Percentiles rank a stretch among this genome's conserved stretches.
These are phyloP conservation scores for Epicampocera succincta DNA, from an alignment of 2,888 invertebrate species.

Conservation along the genomic window DNA sequence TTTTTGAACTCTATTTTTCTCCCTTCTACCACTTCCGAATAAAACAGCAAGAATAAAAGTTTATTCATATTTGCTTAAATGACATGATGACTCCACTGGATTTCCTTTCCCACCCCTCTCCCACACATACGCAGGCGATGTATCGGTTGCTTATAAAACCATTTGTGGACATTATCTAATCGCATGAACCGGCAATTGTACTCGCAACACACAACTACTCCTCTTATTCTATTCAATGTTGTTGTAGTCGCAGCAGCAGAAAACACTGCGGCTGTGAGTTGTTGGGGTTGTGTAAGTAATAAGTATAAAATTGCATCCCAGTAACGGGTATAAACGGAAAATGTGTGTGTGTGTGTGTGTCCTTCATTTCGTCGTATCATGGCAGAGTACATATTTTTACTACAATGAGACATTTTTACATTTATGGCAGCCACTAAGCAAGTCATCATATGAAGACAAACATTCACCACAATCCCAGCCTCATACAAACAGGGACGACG, in stretches of 20 bases:
- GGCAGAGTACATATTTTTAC: background rate
- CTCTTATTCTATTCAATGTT: background rate
- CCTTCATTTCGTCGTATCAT: constrained; percentile 10
- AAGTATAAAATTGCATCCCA: constrained; percentile 26
- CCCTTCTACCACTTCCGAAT: background rate
- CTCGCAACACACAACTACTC: constrained; percentile 10
- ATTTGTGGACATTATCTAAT: constrained; percentile 71
- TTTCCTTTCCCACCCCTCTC: background rate
- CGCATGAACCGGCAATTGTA: constrained; percentile 61
- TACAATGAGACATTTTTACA: constrained; percentile 13
- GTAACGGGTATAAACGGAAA: constrained; percentile 27
- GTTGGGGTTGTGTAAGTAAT: constrained; percentile 15
- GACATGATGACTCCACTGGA: constrained; percentile 61
- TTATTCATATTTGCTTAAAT: constrained; percentile 45
- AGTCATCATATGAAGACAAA: constrained; percentile 41
- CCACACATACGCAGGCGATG: background rate
- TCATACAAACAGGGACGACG: constrained; percentile 29
- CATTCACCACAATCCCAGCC: constrained; percentile 44
- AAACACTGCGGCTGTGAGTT: too few species aligned
- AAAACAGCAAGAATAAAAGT: background rate
- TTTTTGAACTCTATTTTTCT: background rate
- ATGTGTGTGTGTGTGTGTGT: constrained; percentile 5
- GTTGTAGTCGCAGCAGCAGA: background rate
- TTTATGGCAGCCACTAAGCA: constrained; percentile 63
- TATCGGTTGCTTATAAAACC: constrained; percentile 50